phyloP scores from a whole-genome alignment of 2,113 vertebrate species.

The Paramisgurnus dabryanus region DNA sequence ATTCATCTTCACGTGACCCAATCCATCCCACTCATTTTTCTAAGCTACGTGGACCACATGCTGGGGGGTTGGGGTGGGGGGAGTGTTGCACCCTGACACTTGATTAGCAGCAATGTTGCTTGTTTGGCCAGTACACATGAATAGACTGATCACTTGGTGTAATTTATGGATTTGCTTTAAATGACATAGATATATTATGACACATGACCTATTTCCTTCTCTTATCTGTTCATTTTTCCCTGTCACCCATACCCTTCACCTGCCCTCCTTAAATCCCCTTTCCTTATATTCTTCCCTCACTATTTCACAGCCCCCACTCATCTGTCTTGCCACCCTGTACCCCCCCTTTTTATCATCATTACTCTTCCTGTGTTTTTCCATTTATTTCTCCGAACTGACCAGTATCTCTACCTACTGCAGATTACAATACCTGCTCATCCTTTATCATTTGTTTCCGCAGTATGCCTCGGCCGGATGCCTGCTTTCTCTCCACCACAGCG shows the following conservation, averaged over 20 bases:
- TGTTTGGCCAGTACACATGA: slow-evolving; percentile 9
- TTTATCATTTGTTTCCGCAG: slow-evolving; percentile 50
- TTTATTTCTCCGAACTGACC: background rate
- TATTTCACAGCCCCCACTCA: background rate
- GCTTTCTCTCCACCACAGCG: slow-evolving; percentile 74
- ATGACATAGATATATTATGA: background rate
- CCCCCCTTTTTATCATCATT: background rate
- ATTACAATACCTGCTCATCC: background rate
- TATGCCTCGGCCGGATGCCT: slow-evolving; percentile 72
- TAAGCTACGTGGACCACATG: slow-evolving; percentile 20
- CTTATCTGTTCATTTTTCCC: slow-evolving; percentile 3
- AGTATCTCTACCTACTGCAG: background rate
- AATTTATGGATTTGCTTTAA: slow-evolving; percentile 23
- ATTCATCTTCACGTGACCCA: slow-evolving; percentile 34
- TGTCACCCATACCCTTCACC: slow-evolving; percentile 15
- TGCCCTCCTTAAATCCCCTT: slow-evolving; percentile 16
- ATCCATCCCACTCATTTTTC: slow-evolving; percentile 31
- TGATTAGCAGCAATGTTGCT: slow-evolving; percentile 2
- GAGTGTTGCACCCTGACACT: slow-evolving; percentile 8
- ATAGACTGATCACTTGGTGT: slow-evolving; percentile 2
- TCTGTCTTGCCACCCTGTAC: background rate
- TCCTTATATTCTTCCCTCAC: background rate
- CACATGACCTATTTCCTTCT: background rate
- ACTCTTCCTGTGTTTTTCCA: background rate
- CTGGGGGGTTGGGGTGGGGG: background rate